A percentile compares a stretch with the other conserved stretches of the same genome.
phyloP scores from a whole-genome alignment of 2,888 invertebrate genomes.

The Heliconius ismenius region DNA sequence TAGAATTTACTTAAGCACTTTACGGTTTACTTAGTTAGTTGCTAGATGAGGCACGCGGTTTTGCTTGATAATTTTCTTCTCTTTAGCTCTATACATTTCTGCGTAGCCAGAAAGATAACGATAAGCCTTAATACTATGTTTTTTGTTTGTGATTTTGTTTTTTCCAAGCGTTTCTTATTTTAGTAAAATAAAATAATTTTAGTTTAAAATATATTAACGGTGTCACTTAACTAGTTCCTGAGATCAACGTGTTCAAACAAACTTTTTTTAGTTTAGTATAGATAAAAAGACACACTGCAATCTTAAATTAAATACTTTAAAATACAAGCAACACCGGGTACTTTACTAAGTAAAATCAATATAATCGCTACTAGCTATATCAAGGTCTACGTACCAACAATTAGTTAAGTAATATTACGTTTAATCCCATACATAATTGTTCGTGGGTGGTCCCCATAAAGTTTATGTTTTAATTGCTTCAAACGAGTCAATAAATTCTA shows the following conservation, averaged over 20 bases:
- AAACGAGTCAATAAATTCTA: slow-evolving; percentile 10
- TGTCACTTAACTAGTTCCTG: background rate
- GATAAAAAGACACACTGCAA: background rate
- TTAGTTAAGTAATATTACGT: slow-evolving; percentile 15
- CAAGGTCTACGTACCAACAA: background rate
- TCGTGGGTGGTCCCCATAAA: slow-evolving; percentile 17
- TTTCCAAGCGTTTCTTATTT: too few relatives aligned
- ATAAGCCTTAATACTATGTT: background rate
- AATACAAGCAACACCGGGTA: background rate
- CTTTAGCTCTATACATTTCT: background rate
- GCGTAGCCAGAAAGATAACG: background rate
- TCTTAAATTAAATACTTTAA: background rate
- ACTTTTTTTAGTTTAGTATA: background rate
- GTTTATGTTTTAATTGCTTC: slow-evolving; percentile 14
- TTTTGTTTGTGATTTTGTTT: background rate
- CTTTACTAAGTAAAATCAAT: background rate
- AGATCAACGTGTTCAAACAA: background rate
- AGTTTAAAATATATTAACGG: too few relatives aligned
- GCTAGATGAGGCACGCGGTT: background rate
- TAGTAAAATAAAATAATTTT: too few relatives aligned
- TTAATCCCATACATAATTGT: background rate
- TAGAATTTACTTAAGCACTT: slow-evolving; percentile 26
- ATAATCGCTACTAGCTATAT: background rate
- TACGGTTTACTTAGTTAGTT: slow-evolving; percentile 5
- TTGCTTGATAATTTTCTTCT: background rate